Evolutionary conservation across 64 coral and sea anemone species (phyloP).

Genomic region (Hydrozoanthus tunicans): DNA sequence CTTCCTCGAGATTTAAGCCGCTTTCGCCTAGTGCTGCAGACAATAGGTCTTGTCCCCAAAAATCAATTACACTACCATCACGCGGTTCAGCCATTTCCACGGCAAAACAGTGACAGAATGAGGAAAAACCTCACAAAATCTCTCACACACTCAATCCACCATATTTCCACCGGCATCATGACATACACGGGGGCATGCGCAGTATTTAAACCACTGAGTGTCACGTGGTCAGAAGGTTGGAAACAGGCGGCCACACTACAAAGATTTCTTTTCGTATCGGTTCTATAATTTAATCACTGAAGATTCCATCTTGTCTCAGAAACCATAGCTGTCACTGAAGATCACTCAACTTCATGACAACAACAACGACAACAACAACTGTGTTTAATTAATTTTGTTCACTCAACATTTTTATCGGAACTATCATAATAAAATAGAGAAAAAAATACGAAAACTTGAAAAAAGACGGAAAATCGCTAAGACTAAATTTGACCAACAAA

Average conservation of each 20-base stretch:
- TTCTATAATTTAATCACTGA: no score
- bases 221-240: conserved; percentile 24
- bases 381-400: no score
- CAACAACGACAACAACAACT: no score
- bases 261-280: no score
- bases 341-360: no score
- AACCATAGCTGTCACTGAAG: no score
- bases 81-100: conserved; percentile 58
- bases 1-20: conserved; percentile 54
- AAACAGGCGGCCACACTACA: neutral
- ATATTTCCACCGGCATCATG: conserved; percentile 47
- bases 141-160: conserved; percentile 23
- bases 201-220: conserved; percentile 33
- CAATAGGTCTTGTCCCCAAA: conserved; percentile 48
- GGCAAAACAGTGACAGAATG: conserved; percentile 7
- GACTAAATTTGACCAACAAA: no score
- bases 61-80: conserved; percentile 48
- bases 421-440: no score
- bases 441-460: no score
- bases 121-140: conserved; percentile 62
- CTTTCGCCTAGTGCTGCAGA: conserved; percentile 47
- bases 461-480: no score
- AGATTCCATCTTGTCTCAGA: no score
- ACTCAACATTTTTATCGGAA: no score
- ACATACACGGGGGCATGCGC: conserved; percentile 29